These are phyloP conservation scores for Chloroceryle amazona DNA, from an alignment of 2,797 vertebrate species.

Conservation along the genomic window DNA sequence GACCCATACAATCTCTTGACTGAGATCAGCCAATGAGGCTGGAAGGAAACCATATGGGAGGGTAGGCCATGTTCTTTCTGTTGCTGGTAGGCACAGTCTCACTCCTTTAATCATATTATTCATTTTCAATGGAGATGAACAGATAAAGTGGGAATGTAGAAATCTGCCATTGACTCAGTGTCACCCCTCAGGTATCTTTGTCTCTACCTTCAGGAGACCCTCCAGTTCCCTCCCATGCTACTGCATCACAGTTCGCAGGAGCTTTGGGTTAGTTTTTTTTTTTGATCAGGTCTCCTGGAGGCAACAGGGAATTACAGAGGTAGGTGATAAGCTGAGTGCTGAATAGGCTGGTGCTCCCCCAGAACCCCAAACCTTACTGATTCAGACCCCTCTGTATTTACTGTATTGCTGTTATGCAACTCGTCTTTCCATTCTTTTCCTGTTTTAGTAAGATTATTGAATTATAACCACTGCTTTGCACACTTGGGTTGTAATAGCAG, in stretches of 20 bases:
- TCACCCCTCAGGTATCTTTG: background rate
- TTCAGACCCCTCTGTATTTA: background rate
- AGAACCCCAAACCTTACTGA: background rate
- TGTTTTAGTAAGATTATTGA: background rate
- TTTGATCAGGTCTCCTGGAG: background rate
- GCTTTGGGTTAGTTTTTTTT: background rate
- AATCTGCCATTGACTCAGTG: fast-evolving
- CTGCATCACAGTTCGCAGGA: background rate
- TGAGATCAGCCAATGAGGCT: too few species aligned
- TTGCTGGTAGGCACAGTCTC: fast-evolving
- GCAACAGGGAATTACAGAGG: background rate
- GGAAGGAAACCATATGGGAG: background rate
- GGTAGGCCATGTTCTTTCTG: background rate
- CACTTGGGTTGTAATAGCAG: background rate
- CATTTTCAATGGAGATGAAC: fast-evolving
- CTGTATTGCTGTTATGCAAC: background rate
- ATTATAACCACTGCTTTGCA: background rate
- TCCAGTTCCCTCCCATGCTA: background rate
- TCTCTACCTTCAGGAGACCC: background rate
- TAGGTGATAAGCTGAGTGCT: background rate
- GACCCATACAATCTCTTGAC: fast-evolving
- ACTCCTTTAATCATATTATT: background rate
- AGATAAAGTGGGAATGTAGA: background rate
- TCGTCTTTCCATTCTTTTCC: background rate
- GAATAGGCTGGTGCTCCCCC: background rate